Evolutionary conservation across 2,888 invertebrate genomes (phyloP).

Genomic region (Drosophila tanythrix): DNA sequence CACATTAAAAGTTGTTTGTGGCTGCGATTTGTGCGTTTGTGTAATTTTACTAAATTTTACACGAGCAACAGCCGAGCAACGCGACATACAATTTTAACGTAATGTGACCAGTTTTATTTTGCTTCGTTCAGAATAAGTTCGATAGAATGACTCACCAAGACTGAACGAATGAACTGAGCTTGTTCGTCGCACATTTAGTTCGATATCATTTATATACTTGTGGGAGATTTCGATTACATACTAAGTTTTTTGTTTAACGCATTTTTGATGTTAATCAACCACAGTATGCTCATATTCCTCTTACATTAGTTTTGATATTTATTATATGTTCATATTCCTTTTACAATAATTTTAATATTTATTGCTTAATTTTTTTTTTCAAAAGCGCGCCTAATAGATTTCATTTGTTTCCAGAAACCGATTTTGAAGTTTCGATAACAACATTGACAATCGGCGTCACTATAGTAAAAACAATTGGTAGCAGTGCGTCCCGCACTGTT

Average conservation of each 20-base stretch:
- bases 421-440: neutral
- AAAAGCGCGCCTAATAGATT: neutral
- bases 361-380: neutral
- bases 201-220: neutral
- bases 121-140: conserved; percentile 20
- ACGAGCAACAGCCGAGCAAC: conserved; percentile 62
- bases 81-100: conserved; percentile 57
- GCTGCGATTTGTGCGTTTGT: conserved; percentile 45
- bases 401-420: neutral
- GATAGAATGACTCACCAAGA: conserved; percentile 21
- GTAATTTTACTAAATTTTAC: conserved; percentile 54
- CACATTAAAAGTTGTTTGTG: conserved; percentile 45
- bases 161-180: conserved; percentile 17
- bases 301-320: neutral
- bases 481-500: neutral
- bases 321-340: neutral
- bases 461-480: neutral
- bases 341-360: neutral
- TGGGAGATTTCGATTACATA: neutral
- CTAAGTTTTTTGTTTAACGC: neutral
- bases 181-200: conserved; percentile 7
- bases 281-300: neutral
- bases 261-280: neutral
- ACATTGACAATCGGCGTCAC: neutral
- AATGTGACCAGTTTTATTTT: conserved; percentile 45